These are phyloP conservation scores for Macrosoma leucophasiata DNA, from an alignment of 2,888 invertebrate species.

Conservation along the genomic window DNA sequence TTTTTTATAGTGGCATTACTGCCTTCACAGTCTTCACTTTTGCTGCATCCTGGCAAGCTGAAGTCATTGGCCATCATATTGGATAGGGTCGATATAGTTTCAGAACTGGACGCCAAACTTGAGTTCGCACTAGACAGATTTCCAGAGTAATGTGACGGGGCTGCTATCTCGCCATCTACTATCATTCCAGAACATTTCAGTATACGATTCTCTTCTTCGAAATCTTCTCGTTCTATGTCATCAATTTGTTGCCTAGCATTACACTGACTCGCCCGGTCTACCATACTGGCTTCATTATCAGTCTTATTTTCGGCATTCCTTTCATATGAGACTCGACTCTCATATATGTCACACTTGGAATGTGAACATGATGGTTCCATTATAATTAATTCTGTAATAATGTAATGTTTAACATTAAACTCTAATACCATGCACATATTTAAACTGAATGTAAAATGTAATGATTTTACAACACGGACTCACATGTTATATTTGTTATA, in stretches of 20 bases:
- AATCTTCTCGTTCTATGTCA: constrained; percentile 63
- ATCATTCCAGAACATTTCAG: constrained; percentile 59
- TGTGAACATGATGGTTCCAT: constrained; percentile 69
- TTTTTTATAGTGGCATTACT: constrained; percentile 57
- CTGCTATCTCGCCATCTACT: constrained; percentile 49
- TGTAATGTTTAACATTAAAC: no score
- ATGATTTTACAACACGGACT: no score
- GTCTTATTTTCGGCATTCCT: constrained; percentile 53
- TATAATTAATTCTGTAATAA: constrained; percentile 32
- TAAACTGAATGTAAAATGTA: no score
- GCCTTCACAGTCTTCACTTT: constrained; percentile 45
- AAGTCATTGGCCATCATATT: constrained; percentile 46
- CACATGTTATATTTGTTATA: no score
- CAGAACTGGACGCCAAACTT: constrained; percentile 58
- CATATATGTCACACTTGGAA: constrained; percentile 48
- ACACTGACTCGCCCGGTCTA: constrained; percentile 35
- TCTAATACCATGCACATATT: no score
- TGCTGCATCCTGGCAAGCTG: constrained; percentile 60
- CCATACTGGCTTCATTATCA: constrained; percentile 43
- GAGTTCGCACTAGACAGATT: constrained; percentile 55
- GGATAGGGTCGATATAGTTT: constrained; percentile 56
- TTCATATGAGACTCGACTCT: constrained; percentile 42
- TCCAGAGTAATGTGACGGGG: constrained; percentile 44
- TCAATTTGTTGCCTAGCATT: constrained; percentile 51
- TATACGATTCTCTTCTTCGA: constrained; percentile 65